phyloP scores from a whole-genome alignment of 2,797 vertebrate species.

The Ptychobarbus kaznakovi region DNA sequence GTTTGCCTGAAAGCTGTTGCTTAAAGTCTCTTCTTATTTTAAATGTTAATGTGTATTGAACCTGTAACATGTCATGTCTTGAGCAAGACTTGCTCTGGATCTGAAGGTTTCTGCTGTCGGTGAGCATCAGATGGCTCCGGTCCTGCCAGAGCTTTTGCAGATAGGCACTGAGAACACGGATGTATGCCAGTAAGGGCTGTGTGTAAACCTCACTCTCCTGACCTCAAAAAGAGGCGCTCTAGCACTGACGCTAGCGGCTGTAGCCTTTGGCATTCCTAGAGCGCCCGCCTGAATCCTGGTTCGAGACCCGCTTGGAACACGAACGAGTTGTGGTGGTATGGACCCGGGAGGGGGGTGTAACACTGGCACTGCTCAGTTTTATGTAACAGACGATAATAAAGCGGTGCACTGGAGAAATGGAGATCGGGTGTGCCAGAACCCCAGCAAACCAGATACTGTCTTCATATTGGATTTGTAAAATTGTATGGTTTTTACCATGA shows the following conservation, averaged over 20 bases:
- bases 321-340: no score
- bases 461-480: not conserved
- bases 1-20: not conserved
- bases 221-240: no score
- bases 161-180: not conserved
- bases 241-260: no score
- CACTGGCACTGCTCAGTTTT: constrained; percentile 3
- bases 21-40: not conserved
- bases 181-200: no score
- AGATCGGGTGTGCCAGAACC: not conserved
- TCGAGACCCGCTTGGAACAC: no score
- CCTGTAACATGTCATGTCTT: not conserved
- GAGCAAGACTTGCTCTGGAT: not conserved
- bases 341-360: no score
- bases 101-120: not conserved
- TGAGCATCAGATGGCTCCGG: not conserved
- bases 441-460: not conserved
- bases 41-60: not conserved
- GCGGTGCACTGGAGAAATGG: not conserved
- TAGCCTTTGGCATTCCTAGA: no score
- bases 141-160: not conserved
- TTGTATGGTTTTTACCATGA: not conserved
- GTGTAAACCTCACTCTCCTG: no score
- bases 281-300: no score
- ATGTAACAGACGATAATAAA: constrained; percentile 18